Evolutionary conservation across 37 sponge, comb jelly and placozoan species (phyloP).

Genomic region (Amphimedon queenslandica): DNA sequence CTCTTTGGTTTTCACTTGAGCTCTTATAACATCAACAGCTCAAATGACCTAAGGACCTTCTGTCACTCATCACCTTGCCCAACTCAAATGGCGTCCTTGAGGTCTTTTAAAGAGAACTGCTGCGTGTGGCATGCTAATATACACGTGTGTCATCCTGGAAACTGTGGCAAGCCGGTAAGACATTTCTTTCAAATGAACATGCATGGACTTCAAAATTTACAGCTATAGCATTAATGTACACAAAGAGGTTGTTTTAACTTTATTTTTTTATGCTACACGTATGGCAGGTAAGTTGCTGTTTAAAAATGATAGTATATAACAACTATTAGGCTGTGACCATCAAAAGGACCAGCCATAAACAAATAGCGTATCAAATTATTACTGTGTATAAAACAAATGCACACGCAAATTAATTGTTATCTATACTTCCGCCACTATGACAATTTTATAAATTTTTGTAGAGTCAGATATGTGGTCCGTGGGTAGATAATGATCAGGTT

Average conservation of each 20-base stretch:
- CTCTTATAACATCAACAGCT: background rate
- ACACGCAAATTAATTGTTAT: background rate
- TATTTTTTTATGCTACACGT: too few species aligned
- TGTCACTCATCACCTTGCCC: slow-evolving; percentile 10
- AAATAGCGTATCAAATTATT: too few species aligned
- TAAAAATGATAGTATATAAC: too few species aligned
- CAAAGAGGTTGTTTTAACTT: too few species aligned
- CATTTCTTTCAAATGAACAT: too few species aligned
- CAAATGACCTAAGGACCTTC: slow-evolving; percentile 2
- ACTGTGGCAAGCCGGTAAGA: slow-evolving; percentile 6
- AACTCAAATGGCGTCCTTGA: background rate
- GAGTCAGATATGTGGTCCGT: slow-evolving; percentile 80
- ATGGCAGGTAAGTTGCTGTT: too few species aligned
- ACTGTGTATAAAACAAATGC: background rate
- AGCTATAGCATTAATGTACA: too few species aligned
- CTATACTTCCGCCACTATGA: background rate
- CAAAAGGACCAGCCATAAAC: too few species aligned
- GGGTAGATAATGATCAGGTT: slow-evolving; percentile 56
- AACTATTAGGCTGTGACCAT: too few species aligned
- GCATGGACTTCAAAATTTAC: too few species aligned
- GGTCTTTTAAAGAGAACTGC: slow-evolving; percentile 33
- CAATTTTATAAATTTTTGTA: slow-evolving; percentile 1
- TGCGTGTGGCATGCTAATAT: slow-evolving; percentile 84
- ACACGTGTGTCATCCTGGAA: slow-evolving; percentile 60
- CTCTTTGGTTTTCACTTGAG: background rate